Evolutionary conservation across 2,888 invertebrate genomes (phyloP).

Genomic region (Hypena proboscidalis): DNA sequence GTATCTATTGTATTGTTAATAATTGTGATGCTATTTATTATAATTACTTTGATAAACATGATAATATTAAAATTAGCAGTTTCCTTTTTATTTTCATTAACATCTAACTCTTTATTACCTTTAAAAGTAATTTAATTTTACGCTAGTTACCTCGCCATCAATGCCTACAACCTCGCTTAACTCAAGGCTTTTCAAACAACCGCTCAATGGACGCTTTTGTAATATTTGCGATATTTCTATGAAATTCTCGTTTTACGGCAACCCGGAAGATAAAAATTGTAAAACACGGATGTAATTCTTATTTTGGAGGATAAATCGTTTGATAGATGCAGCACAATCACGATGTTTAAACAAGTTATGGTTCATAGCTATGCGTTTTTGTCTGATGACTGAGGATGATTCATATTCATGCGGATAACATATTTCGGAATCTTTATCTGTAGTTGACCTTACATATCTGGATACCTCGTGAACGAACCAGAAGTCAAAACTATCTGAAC

Average conservation of each 20-base stretch:
- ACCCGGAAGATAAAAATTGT: slow-evolving; percentile 7
- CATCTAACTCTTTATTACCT: too few species aligned
- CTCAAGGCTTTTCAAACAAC: slow-evolving; percentile 17
- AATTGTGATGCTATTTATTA: too few species aligned
- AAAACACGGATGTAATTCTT: slow-evolving; percentile 11
- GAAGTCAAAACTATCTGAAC: too few species aligned
- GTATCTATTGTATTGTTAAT: too few species aligned
- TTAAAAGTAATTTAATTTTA: slow-evolving; percentile 4
- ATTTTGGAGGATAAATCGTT: slow-evolving; percentile 8
- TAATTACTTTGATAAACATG: too few species aligned
- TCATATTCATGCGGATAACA: too few species aligned
- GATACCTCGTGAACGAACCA: too few species aligned
- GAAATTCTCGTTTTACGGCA: slow-evolving; percentile 3
- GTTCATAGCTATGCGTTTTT: background rate
- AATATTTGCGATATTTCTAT: slow-evolving; percentile 1
- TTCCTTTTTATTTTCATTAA: too few species aligned
- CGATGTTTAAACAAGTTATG: background rate
- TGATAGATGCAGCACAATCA: background rate
- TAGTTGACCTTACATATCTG: too few species aligned
- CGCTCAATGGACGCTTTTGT: slow-evolving; percentile 1
- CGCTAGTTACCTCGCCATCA: slow-evolving; percentile 6
- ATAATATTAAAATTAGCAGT: too few species aligned
- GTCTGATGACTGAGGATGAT: too few species aligned
- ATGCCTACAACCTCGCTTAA: slow-evolving; percentile 6
- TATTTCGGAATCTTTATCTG: background rate